These are phyloP conservation scores for Tenthredo livida DNA, from an alignment of 2,888 invertebrate genomes.

Conservation along the genomic window DNA sequence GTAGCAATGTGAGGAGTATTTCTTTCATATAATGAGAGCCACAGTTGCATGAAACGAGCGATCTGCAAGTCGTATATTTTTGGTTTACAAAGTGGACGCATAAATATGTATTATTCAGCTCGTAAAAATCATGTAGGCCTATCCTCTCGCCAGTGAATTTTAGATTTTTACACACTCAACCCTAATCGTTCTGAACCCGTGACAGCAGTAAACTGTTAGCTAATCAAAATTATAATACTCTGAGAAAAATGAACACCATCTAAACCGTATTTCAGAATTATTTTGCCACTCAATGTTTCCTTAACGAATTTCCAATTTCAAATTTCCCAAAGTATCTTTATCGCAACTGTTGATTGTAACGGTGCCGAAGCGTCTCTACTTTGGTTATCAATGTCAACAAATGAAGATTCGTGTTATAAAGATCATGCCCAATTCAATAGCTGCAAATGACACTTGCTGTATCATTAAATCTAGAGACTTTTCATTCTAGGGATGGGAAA, in stretches of 20 bases:
- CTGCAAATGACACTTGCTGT: not conserved
- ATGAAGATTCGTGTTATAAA: too few species aligned
- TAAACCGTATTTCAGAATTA: not conserved
- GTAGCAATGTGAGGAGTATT: not conserved
- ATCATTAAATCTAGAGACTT: too few species aligned
- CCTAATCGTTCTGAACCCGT: not conserved
- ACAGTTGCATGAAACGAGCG: not conserved
- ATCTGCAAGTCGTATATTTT: not conserved
- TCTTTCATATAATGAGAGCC: not conserved
- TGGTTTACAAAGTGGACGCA: not conserved
- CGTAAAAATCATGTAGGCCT: not conserved
- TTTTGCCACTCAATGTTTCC: not conserved
- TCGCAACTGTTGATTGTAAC: too few species aligned
- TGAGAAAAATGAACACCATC: not conserved
- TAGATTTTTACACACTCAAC: not conserved
- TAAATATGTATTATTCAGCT: not conserved
- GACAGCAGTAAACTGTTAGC: not conserved
- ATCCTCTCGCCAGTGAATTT: not conserved
- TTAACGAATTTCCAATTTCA: too few species aligned
- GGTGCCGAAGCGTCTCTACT: too few species aligned
- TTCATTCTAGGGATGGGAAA: too few species aligned
- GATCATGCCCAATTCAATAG: not conserved
- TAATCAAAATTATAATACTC: not conserved
- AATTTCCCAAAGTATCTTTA: too few species aligned
- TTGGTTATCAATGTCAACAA: too few species aligned